Percentiles rank a stretch among this genome's conserved stretches.
Evolutionary conservation across 2,797 vertebrate species (phyloP).

Genomic region (Odontamblyopus lacepedii): DNA sequence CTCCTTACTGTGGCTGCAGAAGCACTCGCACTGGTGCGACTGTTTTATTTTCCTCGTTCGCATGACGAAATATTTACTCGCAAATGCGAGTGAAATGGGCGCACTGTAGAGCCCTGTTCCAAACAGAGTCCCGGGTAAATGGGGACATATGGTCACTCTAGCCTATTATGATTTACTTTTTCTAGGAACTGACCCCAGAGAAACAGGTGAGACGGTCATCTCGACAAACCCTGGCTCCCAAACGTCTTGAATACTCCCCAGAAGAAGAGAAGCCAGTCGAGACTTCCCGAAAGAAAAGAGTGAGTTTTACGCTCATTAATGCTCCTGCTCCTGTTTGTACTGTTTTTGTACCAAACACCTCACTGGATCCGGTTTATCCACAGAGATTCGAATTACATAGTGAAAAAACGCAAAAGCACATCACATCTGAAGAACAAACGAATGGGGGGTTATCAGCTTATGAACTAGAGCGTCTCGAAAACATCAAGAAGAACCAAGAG

Average conservation of each 20-base stretch:
- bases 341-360: background rate
- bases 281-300: background rate
- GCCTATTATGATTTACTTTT: background rate
- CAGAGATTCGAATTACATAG: conserved; percentile 18
- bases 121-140: too few species aligned
- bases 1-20: too few species aligned
- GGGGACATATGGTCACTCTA: too few species aligned
- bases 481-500: conserved; percentile 86
- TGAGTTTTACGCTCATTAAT: background rate
- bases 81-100: too few species aligned
- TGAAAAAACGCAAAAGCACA: background rate
- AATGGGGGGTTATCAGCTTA: conserved; percentile 78
- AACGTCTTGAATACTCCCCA: conserved; percentile 1
- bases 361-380: fast-evolving
- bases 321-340: fast-evolving
- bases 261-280: background rate
- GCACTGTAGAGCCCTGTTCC: too few species aligned
- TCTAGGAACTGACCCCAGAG: conserved; percentile 39
- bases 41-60: too few species aligned
- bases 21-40: too few species aligned
- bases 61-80: too few species aligned
- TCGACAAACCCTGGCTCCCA: background rate
- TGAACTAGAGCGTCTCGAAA: conserved; percentile 87
- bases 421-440: conserved; percentile 21
- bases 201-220: background rate